phyloP scores from a whole-genome alignment of 2,888 invertebrate genomes.

The Pterostichus madidus region DNA sequence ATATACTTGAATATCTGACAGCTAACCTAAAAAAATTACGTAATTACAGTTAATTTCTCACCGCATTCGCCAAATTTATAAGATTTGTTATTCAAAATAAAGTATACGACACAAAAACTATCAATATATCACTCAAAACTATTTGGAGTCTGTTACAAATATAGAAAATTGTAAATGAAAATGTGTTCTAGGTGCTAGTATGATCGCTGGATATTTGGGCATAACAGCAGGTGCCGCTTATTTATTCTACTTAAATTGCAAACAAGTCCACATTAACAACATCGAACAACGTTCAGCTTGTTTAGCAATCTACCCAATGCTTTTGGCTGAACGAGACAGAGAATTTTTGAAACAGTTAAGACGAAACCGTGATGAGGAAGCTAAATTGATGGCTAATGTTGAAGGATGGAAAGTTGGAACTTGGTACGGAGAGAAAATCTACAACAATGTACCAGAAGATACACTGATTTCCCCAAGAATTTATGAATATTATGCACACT shows the following conservation, averaged over 20 bases:
- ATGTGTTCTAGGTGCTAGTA: constrained; percentile 79
- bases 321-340: constrained; percentile 92
- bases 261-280: constrained; percentile 79
- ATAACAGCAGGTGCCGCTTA: constrained; percentile 81
- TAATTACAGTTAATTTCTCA: constrained; percentile 60
- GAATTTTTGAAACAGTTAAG: constrained; percentile 89
- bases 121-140: neutral
- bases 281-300: constrained; percentile 89
- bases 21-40: constrained; percentile 66
- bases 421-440: constrained; percentile 91
- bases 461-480: constrained; percentile 82
- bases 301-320: constrained; percentile 87
- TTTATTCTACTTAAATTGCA: constrained; percentile 80
- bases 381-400: constrained; percentile 92
- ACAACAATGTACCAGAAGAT: constrained; percentile 83
- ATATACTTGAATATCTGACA: constrained; percentile 26
- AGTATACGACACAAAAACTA: neutral
- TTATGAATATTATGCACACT: constrained; percentile 87
- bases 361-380: constrained; percentile 90
- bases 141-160: neutral
- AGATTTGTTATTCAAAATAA: constrained; percentile 43
- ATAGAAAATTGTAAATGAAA: neutral
- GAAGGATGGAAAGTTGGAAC: constrained; percentile 96
- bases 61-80: constrained; percentile 41
- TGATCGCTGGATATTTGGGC: constrained; percentile 81